These are phyloP conservation scores for Pseudochirops corinnae DNA, from an alignment of 2,797 vertebrate species.

Conservation along the genomic window DNA sequence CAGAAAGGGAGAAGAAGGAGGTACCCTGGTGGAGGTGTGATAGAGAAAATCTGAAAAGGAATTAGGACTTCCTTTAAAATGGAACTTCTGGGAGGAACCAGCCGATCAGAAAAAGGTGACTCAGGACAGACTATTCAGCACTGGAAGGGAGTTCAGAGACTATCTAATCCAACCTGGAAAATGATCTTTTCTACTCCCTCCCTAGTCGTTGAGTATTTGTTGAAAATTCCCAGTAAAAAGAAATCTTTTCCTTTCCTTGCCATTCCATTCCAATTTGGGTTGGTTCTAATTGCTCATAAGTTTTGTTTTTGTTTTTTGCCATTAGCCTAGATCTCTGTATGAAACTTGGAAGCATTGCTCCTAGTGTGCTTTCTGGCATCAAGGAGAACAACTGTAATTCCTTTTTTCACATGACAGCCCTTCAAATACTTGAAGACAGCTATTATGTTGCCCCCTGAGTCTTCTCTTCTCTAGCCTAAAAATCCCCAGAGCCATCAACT, in stretches of 20 bases:
- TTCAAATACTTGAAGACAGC: constrained; percentile 1
- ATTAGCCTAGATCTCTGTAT: background rate
- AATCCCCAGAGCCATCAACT: background rate
- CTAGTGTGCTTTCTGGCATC: background rate
- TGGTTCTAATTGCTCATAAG: background rate
- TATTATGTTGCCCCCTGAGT: background rate
- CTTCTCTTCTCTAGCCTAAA: background rate
- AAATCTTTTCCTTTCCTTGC: background rate
- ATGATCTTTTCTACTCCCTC: background rate
- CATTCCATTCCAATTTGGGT: background rate
- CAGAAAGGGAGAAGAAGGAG: background rate
- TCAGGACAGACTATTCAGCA: background rate
- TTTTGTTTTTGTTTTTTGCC: background rate
- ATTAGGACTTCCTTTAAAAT: background rate
- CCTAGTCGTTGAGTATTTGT: background rate
- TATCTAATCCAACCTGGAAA: background rate
- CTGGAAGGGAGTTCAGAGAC: background rate
- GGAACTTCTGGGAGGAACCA: background rate
- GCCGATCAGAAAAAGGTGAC: background rate
- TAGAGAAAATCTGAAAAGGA: background rate
- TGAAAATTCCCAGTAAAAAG: background rate
- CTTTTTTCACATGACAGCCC: background rate
- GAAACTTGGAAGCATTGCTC: background rate
- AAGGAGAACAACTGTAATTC: background rate
- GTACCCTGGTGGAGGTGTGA: background rate